Percentiles rank a stretch among this genome's conserved stretches.
Evolutionary conservation across 2,888 invertebrate species (phyloP).

Genomic region (Exephanes ischioxanthus): DNA sequence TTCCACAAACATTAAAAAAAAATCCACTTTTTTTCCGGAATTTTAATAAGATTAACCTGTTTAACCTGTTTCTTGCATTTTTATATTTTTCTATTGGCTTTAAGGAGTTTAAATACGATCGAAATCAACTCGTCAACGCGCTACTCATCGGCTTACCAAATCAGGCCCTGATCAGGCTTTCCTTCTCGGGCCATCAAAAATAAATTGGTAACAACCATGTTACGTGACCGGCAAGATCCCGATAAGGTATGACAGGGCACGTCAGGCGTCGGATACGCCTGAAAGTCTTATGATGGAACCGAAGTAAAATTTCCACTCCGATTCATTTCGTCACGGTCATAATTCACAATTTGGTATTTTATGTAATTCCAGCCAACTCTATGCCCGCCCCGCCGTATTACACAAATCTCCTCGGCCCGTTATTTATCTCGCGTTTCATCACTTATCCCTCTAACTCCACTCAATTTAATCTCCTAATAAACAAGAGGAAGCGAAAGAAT

Average conservation of each 20-base stretch:
- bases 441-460: slow-evolving; percentile 33
- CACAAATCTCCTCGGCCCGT: not conserved
- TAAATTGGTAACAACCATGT: not conserved
- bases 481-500: slow-evolving; percentile 31
- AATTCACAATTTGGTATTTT: not conserved
- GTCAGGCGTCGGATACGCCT: no score
- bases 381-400: not conserved
- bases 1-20: no score
- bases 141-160: not conserved
- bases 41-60: no score
- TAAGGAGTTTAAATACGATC: no score
- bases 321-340: not conserved
- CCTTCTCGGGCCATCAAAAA: not conserved
- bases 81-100: no score
- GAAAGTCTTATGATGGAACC: no score
- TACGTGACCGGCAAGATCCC: no score
- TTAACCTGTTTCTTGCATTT: no score
- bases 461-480: slow-evolving; percentile 47
- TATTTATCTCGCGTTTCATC: slow-evolving; percentile 4
- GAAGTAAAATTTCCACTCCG: not conserved
- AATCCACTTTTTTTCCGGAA: no score
- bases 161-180: not conserved
- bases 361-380: not conserved
- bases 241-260: no score
- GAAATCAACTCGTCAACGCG: no score